Evolutionary conservation across 2,888 invertebrate species (phyloP).

Genomic region (Phragmatobia fuliginosa): DNA sequence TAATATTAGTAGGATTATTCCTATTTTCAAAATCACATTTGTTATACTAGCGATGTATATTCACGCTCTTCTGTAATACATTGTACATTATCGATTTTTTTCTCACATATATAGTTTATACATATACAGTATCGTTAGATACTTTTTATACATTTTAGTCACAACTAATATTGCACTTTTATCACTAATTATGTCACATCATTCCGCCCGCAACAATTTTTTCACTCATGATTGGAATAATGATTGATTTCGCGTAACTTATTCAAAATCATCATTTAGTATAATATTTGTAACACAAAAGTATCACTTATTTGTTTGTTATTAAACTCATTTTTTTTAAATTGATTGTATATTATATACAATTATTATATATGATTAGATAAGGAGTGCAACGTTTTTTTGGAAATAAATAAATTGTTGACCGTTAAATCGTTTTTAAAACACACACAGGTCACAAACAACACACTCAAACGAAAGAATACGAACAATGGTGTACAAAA

Average conservation of each 20-base stretch:
- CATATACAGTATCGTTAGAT: constrained; percentile 3
- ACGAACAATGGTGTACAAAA: too few species aligned
- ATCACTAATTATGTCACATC: constrained; percentile 48
- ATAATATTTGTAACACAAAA: background rate
- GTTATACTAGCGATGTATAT: too few species aligned
- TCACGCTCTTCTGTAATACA: background rate
- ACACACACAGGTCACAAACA: background rate
- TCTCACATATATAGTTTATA: background rate
- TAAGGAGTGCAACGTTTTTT: too few species aligned
- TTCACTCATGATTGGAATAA: background rate
- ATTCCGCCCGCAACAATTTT: constrained; percentile 25
- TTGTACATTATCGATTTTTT: background rate
- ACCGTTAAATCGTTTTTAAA: background rate
- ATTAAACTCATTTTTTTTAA: background rate
- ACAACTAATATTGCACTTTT: constrained; percentile 61
- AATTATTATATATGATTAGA: background rate
- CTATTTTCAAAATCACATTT: too few species aligned
- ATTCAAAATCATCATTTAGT: background rate
- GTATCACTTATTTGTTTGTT: background rate
- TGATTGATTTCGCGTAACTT: background rate
- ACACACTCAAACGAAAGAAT: background rate
- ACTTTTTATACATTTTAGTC: constrained; percentile 11
- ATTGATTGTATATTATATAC: background rate
- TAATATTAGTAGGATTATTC: too few species aligned
- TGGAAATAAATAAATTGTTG: too few species aligned